Base-by-base conservation (phyloP, 2,797 vertebrate species). In the Schizothorax lantsangensis region DNA sequence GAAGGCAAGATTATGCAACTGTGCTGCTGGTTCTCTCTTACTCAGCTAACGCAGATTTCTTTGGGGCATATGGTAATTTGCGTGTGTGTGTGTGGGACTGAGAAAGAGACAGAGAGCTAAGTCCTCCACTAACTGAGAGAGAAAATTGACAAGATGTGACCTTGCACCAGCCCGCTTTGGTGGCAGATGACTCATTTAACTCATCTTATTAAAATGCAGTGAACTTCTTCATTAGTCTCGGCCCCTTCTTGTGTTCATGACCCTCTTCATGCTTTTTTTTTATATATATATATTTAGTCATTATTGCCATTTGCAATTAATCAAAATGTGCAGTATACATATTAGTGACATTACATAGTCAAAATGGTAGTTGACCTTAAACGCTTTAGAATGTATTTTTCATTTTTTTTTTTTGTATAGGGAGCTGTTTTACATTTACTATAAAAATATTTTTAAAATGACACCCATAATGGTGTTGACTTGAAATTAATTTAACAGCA, bases 351-450 rank as follows among this genome's bases (percentile, higher is more conserved):
- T 81, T 14, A 36, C 10, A 14, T 68, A 33, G 15, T 47, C 40
- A 64, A 81, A 68, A 21, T 81, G 43, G n/a, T 33, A 47, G 17
- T 33, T 66, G 79, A 47, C 59, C 57, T 47, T 80, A 45, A 64
- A 80, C 38, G 15, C 15, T 59, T 79, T 78, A 12, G 3, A 10
- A 52, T 52, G 7, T 8, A 14, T 79, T 52, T 17, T 30, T 30
- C 1, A 0, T 49, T 8, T 10, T 15, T 21, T 33, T 33, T 7
- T n/a, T 9, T 19, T 19, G 43, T 30, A 7, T 36, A 43, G 23
- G 40, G 7, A 62, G 6, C 49, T 78, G 4, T 54, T 77, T 54
- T 36, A 54, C 11, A n/a, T 78, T 57, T 62, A 38, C 4, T 17
- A 19, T 30, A 4, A 5, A 30, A 40, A 43, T 33, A 38, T 64